Conservation (phyloP, 2,888 invertebrate species). For the Lasioglossum figueresi region DNA sequence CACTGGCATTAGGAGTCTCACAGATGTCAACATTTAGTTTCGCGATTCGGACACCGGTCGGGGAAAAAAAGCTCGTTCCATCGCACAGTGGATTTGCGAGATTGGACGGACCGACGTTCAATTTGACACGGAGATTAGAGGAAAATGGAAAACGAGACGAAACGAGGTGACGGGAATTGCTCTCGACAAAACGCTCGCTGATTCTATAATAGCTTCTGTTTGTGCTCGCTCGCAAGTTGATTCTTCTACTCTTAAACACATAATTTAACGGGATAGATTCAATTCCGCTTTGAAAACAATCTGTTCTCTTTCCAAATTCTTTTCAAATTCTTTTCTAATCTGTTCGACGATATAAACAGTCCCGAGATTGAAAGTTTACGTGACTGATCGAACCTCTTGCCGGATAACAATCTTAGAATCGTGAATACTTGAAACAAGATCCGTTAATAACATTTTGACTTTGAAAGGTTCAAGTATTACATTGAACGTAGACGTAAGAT, state of each 20-base stretch:
- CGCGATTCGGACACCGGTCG: neutral
- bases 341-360: neutral
- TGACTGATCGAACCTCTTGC: neutral
- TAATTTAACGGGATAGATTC: neutral
- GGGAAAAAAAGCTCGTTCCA: neutral
- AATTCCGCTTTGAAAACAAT: slow-evolving; percentile 3
- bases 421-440: neutral
- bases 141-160: slow-evolving; percentile 25
- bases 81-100: slow-evolving; percentile 4
- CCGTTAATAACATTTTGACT: too few species aligned
- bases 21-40: slow-evolving; percentile 13
- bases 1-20: neutral
- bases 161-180: slow-evolving; percentile 17
- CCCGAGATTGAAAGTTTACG: neutral
- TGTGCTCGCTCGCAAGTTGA: neutral
- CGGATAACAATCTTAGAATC: neutral
- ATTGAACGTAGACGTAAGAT: neutral
- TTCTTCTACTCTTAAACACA: neutral
- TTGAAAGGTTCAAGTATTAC: neutral
- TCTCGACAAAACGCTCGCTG: slow-evolving; percentile 1
- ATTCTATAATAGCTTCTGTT: slow-evolving; percentile 2
- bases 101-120: slow-evolving; percentile 14
- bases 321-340: neutral
- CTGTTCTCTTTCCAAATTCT: neutral
- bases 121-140: slow-evolving; percentile 22